Conservation (phyloP, 1,140 invertebrate genomes). For the Aporrectodea caliginosa region DNA sequence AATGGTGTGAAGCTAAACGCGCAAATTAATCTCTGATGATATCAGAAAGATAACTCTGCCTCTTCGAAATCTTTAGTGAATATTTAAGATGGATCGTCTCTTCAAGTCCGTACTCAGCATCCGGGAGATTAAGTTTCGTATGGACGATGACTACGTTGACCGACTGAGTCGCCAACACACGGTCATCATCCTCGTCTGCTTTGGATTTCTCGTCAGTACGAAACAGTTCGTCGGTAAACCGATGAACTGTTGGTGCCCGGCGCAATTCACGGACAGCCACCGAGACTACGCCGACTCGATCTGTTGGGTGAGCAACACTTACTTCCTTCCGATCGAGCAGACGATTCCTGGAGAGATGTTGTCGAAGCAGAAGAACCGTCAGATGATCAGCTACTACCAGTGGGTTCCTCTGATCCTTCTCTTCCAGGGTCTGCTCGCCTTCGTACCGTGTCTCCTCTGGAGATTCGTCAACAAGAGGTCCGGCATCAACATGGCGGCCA, state of each 20-base stretch:
- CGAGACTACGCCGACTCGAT: constrained; percentile 56
- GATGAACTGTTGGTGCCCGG: constrained; percentile 56
- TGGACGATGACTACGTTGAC: constrained; percentile 59
- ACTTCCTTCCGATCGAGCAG: constrained; percentile 51
- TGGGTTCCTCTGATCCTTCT: constrained; percentile 60
- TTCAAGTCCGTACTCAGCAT: constrained; percentile 25
- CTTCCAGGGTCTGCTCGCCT: constrained; percentile 60
- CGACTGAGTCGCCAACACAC: constrained; percentile 57
- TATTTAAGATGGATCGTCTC: constrained; percentile 20
- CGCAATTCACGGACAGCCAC: constrained; percentile 55
- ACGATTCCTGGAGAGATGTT: constrained; percentile 42
- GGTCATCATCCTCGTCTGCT: constrained; percentile 55
- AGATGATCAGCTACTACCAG: constrained; percentile 57
- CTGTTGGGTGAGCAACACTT: constrained; percentile 56
- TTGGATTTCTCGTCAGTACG: constrained; percentile 54
- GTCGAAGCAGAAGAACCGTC: constrained; percentile 40
- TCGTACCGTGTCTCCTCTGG: constrained; percentile 61
- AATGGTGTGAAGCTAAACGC: too few relatives aligned
- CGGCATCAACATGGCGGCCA: constrained; percentile 50
- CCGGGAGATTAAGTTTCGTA: constrained; percentile 21
- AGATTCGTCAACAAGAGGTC: constrained; percentile 57
- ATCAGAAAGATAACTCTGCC: too few relatives aligned
- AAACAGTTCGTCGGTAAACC: constrained; percentile 58
- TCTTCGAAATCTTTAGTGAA: too few relatives aligned
- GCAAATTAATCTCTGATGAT: too few relatives aligned